Conservation (phyloP, 1,140 invertebrate species). For the Penaeus chinensis region DNA sequence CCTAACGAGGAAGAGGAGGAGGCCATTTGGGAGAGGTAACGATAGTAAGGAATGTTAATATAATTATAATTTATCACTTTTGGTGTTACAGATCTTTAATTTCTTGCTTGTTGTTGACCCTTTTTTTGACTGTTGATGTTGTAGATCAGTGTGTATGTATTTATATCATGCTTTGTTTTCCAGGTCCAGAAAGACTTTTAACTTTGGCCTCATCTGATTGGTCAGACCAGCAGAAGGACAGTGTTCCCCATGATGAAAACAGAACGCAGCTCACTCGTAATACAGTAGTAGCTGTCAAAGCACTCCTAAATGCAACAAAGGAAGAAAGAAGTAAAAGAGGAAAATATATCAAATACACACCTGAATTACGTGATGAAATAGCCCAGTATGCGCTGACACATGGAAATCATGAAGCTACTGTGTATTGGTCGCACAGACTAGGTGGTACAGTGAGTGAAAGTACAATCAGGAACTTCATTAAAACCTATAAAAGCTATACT, state of each 20-base stretch:
- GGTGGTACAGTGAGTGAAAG: conserved; percentile 67
- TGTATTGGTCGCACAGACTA: conserved; percentile 63
- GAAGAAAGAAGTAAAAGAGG: conserved; percentile 66
- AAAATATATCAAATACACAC: conserved; percentile 67
- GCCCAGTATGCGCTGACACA: conserved; percentile 65
- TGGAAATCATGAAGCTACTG: conserved; percentile 63
- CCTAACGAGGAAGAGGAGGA: conserved; percentile 39
- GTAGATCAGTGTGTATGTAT: not conserved
- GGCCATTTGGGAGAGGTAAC: conserved; percentile 60
- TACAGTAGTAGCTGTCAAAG: conserved; percentile 66
- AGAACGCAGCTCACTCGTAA: conserved; percentile 58
- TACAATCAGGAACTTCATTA: conserved; percentile 68
- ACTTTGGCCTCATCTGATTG: conserved; percentile 62
- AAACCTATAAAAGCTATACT: conserved; percentile 66
- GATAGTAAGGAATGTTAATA: not conserved
- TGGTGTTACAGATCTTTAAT: not conserved
- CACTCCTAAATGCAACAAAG: conserved; percentile 66
- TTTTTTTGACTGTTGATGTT: not conserved
- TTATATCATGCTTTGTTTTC: conserved; percentile 5
- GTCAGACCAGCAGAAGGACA: conserved; percentile 60
- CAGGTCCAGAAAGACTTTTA: conserved; percentile 58
- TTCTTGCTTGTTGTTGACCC: not conserved
- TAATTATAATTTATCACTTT: not conserved
- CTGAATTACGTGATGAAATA: conserved; percentile 67
- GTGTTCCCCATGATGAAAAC: conserved; percentile 58